phyloP scores from a whole-genome alignment of 2,888 invertebrate species.

The Camponotus fellah region DNA sequence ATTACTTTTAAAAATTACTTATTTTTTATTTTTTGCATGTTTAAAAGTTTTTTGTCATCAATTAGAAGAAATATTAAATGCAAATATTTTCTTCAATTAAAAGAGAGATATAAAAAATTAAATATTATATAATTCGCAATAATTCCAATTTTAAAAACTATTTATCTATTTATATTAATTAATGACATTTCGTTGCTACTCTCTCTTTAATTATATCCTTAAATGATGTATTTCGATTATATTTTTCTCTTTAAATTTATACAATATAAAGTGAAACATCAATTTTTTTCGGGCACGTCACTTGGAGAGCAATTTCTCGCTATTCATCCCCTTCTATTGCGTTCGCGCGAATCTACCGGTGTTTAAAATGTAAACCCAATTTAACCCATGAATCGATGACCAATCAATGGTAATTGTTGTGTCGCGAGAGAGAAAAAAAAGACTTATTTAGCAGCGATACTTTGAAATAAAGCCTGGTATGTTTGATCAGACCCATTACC shows the following conservation, averaged over 20 bases:
- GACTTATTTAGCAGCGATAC: slow-evolving; percentile 55
- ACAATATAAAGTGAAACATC: slow-evolving; percentile 38
- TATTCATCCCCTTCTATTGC: slow-evolving; percentile 60
- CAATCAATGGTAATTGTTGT: slow-evolving; percentile 71
- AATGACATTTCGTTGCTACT: not conserved
- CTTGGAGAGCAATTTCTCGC: slow-evolving; percentile 43
- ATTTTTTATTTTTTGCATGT: too few species aligned
- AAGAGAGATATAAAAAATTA: too few species aligned
- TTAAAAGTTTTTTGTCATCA: too few species aligned
- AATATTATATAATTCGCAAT: not conserved
- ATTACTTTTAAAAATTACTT: too few species aligned
- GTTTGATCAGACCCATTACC: slow-evolving; percentile 65
- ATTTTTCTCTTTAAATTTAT: not conserved
- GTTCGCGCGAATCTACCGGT: slow-evolving; percentile 26
- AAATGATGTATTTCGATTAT: not conserved
- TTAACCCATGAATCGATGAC: slow-evolving; percentile 62
- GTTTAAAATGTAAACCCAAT: slow-evolving; percentile 74
- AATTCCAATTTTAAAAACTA: not conserved
- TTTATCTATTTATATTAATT: too few species aligned
- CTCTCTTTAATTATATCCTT: not conserved
- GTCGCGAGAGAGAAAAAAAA: slow-evolving; percentile 31
- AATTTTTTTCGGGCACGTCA: slow-evolving; percentile 30
- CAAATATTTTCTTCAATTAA: too few species aligned
- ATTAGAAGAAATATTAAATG: too few species aligned
- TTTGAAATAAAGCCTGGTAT: slow-evolving; percentile 56